phyloP scores from a whole-genome alignment of 2,888 invertebrate species.

The Luperina testacea region DNA sequence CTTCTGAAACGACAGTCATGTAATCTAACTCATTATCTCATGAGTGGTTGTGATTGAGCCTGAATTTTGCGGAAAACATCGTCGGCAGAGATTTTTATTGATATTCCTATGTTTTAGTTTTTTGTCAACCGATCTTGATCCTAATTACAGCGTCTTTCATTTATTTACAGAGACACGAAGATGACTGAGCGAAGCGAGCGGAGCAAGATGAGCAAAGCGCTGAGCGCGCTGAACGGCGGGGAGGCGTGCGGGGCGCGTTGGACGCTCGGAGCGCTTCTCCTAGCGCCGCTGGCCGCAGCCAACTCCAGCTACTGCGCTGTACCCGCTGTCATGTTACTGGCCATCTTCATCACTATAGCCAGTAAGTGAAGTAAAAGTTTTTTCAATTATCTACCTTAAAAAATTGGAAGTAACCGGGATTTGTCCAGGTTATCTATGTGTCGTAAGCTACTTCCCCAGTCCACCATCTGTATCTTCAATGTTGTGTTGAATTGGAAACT shows the following conservation, averaged over 20 bases:
- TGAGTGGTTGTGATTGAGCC: conserved; percentile 6
- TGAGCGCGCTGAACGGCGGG: conserved; percentile 78
- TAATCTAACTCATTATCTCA: conserved; percentile 51
- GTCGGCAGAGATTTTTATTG: conserved; percentile 4
- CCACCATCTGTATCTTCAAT: neutral
- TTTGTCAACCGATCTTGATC: neutral
- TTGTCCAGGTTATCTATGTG: neutral
- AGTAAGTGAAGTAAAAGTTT: conserved; percentile 78
- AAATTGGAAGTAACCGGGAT: neutral
- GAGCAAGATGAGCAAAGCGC: conserved; percentile 76
- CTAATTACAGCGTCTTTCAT: neutral
- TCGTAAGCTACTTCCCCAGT: neutral
- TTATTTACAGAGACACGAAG: conserved; percentile 54
- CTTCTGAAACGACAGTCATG: conserved; percentile 44
- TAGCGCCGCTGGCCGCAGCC: conserved; percentile 90
- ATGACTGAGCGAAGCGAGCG: conserved; percentile 76
- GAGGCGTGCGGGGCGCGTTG: conserved; percentile 88
- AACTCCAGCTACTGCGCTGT: conserved; percentile 91
- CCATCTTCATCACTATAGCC: conserved; percentile 87
- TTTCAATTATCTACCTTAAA: neutral
- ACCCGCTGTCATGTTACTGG: conserved; percentile 88
- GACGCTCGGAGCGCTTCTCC: conserved; percentile 90
- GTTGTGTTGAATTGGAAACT: neutral
- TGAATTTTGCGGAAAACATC: conserved; percentile 13
- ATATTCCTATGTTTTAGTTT: neutral